Base-by-base conservation (phyloP, 92 coral and sea anemone genomes). In the Porites evermanni region DNA sequence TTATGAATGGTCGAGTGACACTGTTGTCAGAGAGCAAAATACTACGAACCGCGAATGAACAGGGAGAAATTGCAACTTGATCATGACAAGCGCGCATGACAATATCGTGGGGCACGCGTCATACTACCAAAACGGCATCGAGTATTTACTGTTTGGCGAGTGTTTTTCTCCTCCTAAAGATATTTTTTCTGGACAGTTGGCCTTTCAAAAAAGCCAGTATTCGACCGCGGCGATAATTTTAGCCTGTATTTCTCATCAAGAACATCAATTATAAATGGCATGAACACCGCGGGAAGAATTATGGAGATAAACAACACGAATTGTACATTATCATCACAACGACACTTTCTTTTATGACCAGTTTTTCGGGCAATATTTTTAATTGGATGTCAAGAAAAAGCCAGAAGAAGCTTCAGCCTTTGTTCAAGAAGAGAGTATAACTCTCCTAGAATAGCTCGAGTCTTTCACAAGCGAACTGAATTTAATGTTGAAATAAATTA, bases 1-100 rank as follows among this genome's bases (percentile, higher is more conserved):
- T 90, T 80, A 90, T 90, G 93, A 90, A 90, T 90, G 93, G 93
- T 75, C 84, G 87, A 61, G 79, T 79, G 88, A 79, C 86, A 74
- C 70, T 80, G 76, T 59, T 90, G 93, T 90, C 93, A 90, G 77
- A 64, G 79, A 32, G 65, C 78, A 76, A 75, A 86, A 71, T 86
- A 79, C 90, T 72, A 87, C 80, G 87, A 69, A 85, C 85, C 72
- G 75, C 83, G 81, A 93, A 88, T 91, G 85, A 78, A 86, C 86
- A 81, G 54, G 85, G 96, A 93, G 96, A 93, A 91, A 91, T 70
- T 88, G 8, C 59, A 75, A 64, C 19, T 81, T 80, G 84, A 93
- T 93, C 96, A 93, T 69, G 1, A 24, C 47, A 77, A 60, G 32
- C 18, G 50, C 74, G 20, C 47, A 38, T 38, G 47, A 38, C 47